These are phyloP conservation scores for Mirza zaza DNA, from an alignment of 2,113 vertebrate species.

Conservation along the genomic window DNA sequence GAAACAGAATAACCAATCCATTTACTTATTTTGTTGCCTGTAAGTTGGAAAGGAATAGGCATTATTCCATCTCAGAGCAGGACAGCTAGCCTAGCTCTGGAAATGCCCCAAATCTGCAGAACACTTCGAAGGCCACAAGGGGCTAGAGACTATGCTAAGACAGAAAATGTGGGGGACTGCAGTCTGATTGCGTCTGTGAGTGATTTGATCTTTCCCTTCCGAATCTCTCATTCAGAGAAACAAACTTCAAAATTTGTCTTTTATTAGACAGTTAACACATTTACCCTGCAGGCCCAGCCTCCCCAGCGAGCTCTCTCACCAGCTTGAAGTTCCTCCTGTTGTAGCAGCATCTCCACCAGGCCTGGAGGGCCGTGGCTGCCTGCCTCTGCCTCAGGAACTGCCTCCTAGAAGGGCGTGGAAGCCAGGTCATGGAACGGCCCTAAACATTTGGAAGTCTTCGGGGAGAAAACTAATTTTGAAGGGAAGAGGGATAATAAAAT, in stretches of 20 bases:
- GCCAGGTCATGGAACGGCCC: neutral
- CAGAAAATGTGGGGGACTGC: neutral
- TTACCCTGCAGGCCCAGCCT: neutral
- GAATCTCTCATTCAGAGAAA: neutral
- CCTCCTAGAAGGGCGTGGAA: constrained; percentile 84
- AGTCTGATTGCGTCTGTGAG: too few species aligned
- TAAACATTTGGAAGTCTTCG: neutral
- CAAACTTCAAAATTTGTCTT: neutral
- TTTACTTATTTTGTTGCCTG: neutral
- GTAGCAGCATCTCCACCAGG: constrained; percentile 89
- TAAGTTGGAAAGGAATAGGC: neutral
- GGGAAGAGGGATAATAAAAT: neutral
- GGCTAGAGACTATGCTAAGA: neutral
- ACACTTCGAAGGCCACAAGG: neutral
- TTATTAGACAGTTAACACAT: neutral
- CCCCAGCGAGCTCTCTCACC: constrained; percentile 81
- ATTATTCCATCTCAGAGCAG: neutral
- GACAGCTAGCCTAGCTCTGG: neutral
- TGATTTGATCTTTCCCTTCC: neutral
- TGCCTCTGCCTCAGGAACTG: constrained; percentile 88
- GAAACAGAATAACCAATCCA: neutral
- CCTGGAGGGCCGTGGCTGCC: constrained; percentile 90
- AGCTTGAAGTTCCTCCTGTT: constrained; percentile 87
- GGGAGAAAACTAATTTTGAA: neutral
- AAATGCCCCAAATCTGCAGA: neutral